Evolutionary conservation across 2,797 vertebrate species (phyloP).

Genomic region (Onychomys arenicola): DNA sequence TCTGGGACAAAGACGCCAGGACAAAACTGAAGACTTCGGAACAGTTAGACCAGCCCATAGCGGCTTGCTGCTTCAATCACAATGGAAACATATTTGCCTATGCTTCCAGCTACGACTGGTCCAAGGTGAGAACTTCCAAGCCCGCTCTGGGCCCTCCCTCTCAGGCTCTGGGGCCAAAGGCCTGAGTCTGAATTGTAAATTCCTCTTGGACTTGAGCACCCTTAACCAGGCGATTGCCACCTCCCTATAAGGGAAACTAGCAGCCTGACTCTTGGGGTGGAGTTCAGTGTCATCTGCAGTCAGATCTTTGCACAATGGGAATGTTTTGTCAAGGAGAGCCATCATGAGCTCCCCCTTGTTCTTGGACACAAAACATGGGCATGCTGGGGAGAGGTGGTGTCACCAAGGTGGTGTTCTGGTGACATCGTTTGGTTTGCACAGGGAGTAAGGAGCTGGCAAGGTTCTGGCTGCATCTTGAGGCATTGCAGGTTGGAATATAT

Average conservation of each 20-base stretch:
- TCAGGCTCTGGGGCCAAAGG: too few species aligned
- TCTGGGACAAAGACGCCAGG: slow-evolving; percentile 99
- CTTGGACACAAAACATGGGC: too few species aligned
- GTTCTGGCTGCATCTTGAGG: not conserved
- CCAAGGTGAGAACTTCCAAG: slow-evolving; percentile 91
- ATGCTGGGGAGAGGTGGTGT: fast-evolving
- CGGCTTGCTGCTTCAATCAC: slow-evolving; percentile 97
- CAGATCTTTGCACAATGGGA: not conserved
- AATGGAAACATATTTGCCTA: slow-evolving; percentile 99
- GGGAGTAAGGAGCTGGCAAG: not conserved
- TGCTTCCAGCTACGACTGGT: slow-evolving; percentile 99
- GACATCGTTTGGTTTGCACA: not conserved
- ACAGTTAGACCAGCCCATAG: slow-evolving; percentile 97
- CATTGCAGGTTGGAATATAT: not conserved
- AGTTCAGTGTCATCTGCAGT: not conserved
- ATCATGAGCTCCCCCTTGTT: not conserved
- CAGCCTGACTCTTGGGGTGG: not conserved
- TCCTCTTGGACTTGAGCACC: not conserved
- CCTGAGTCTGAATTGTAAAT: too few species aligned
- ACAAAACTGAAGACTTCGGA: slow-evolving; percentile 99
- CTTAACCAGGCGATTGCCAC: not conserved
- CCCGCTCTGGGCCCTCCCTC: fast-evolving
- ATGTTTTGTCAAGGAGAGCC: too few species aligned
- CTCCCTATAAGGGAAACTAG: not conserved
- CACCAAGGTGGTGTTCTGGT: not conserved